These are phyloP conservation scores for Cydia fagiglandana DNA, from an alignment of 1,140 invertebrate genomes.

Conservation along the genomic window DNA sequence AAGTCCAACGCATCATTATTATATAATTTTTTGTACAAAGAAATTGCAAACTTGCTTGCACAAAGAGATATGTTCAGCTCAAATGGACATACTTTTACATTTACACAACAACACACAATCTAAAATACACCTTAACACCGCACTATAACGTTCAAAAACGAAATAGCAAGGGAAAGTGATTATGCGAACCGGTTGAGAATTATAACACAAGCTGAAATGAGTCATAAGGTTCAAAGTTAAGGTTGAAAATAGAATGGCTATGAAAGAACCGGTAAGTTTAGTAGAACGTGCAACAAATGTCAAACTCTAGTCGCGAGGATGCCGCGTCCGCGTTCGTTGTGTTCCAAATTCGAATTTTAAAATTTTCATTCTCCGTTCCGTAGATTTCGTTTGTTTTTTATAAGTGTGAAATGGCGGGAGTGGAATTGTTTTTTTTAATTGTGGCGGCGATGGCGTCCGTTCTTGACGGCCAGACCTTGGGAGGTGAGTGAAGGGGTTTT, in stretches of 20 bases:
- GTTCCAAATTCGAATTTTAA: conserved; percentile 50
- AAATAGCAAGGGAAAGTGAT: background rate
- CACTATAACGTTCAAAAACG: background rate
- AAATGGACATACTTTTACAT: conserved; percentile 14
- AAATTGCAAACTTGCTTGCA: conserved; percentile 13
- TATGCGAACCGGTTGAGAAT: background rate
- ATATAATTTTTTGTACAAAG: conserved; percentile 26
- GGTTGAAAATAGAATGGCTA: conserved; percentile 33
- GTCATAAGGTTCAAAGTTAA: conserved; percentile 34
- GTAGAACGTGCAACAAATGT: conserved; percentile 56
- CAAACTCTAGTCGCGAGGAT: conserved; percentile 51
- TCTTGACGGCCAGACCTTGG: conserved; percentile 40
- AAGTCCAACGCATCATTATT: conserved; percentile 41
- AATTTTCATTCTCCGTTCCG: conserved; percentile 37
- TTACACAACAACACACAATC: background rate
- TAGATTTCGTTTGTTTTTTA: conserved; percentile 17
- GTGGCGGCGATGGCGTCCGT: conserved; percentile 45
- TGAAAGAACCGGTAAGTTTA: conserved; percentile 35
- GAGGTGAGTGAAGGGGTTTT: conserved; percentile 41
- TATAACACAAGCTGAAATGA: background rate
- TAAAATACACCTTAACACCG: background rate
- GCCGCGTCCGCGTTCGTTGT: conserved; percentile 46
- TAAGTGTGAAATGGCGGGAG: conserved; percentile 45
- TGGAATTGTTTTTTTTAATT: conserved; percentile 50
- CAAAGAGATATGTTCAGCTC: conserved; percentile 6